Conservation (phyloP, 23 tunicate genomes). For the Ciona savignyi region DNA sequence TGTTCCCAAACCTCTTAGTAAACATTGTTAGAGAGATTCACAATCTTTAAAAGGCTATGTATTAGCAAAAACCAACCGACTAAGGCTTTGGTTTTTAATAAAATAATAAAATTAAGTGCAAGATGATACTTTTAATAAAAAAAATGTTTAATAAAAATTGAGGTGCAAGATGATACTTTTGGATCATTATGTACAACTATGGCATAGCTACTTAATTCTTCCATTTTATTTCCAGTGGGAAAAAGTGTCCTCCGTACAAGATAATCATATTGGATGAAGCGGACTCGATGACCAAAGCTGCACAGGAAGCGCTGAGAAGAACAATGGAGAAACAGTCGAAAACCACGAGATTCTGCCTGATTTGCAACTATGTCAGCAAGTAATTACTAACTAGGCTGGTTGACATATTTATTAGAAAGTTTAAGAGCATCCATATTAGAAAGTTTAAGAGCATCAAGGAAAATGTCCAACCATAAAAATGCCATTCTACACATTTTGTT, state of each 20-base stretch:
- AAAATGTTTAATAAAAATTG: too few species aligned
- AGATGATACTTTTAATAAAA: neutral
- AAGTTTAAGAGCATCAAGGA: neutral
- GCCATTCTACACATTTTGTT: too few species aligned
- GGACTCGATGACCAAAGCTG: conserved; percentile 98
- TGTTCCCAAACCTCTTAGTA: too few species aligned
- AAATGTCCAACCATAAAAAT: neutral
- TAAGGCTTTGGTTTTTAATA: neutral
- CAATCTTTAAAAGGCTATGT: neutral
- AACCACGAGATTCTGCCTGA: conserved; percentile 87
- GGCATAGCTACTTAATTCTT: neutral
- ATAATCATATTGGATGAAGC: conserved; percentile 94
- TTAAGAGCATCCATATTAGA: neutral
- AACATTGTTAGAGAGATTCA: too few species aligned
- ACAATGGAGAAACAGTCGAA: conserved; percentile 94
- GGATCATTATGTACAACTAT: too few species aligned
- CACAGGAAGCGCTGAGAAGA: conserved; percentile 93
- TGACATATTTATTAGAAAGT: neutral
- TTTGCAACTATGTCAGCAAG: conserved; percentile 93
- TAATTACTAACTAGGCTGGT: neutral
- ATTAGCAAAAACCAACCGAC: too few species aligned
- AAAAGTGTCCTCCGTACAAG: conserved; percentile 82
- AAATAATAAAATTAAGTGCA: too few species aligned
- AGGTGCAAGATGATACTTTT: too few species aligned
- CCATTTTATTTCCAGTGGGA: conserved; percentile 29